These are phyloP conservation scores for Archaeoteleia sp. DNA, from an alignment of 2,888 invertebrate species.

Conservation along the genomic window DNA sequence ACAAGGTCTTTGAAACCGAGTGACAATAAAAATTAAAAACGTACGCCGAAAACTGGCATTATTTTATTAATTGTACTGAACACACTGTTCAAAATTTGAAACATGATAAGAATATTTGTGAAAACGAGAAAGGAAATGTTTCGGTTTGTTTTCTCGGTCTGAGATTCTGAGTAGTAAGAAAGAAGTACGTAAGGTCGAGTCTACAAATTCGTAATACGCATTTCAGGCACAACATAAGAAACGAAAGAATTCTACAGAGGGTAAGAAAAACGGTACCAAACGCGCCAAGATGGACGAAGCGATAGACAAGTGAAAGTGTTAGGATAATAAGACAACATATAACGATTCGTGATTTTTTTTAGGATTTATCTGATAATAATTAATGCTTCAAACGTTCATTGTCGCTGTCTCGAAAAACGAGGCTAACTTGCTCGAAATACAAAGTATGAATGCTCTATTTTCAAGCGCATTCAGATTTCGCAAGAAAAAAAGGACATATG, in stretches of 20 bases:
- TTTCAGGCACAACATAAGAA: slow-evolving; percentile 75
- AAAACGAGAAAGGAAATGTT: not conserved
- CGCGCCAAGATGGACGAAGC: slow-evolving; percentile 73
- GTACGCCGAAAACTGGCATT: slow-evolving; percentile 2
- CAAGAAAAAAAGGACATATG: slow-evolving; percentile 15
- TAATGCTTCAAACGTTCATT: slow-evolving; percentile 38
- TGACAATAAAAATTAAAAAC: not conserved
- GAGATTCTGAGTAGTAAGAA: slow-evolving; percentile 8
- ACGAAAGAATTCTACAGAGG: slow-evolving; percentile 72
- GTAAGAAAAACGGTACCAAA: slow-evolving; percentile 74
- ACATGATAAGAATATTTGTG: slow-evolving; percentile 1
- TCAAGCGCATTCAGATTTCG: slow-evolving; percentile 7
- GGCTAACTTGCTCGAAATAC: slow-evolving; percentile 10
- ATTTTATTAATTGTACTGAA: not conserved
- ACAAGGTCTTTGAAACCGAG: slow-evolving; percentile 19
- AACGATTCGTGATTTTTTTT: slow-evolving; percentile 6
- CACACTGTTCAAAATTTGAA: slow-evolving; percentile 8
- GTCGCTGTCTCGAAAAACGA: slow-evolving; percentile 45
- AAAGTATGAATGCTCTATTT: slow-evolving; percentile 23
- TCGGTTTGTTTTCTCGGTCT: not conserved
- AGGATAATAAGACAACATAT: slow-evolving; percentile 49
- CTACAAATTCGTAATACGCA: slow-evolving; percentile 67
- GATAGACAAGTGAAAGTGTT: slow-evolving; percentile 71
- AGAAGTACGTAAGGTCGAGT: slow-evolving; percentile 43
- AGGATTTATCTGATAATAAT: slow-evolving; percentile 28